Evolutionary conservation across 92 coral and sea anemone species (phyloP).

Genomic region (Umimayanthus chanpuru): DNA sequence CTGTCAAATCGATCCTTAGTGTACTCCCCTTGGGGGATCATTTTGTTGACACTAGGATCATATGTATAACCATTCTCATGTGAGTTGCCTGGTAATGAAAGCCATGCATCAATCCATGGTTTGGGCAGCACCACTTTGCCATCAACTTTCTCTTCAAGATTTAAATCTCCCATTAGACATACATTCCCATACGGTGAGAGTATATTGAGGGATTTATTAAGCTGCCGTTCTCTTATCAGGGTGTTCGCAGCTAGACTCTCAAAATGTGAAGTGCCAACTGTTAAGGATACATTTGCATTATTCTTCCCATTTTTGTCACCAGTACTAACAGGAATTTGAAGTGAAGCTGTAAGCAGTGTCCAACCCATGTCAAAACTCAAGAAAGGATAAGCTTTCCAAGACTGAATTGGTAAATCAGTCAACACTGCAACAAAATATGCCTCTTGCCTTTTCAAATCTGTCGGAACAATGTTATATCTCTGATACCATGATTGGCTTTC

Average conservation of each 20-base stretch:
- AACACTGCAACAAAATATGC: conserved; percentile 66
- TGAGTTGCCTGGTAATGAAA: conserved; percentile 51
- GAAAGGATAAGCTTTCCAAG: conserved; percentile 64
- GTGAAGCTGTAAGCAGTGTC: conserved; percentile 59
- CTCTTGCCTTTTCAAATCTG: conserved; percentile 15
- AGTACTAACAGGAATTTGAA: conserved; percentile 20
- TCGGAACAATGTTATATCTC: conserved; percentile 17
- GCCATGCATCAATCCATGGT: conserved; percentile 74
- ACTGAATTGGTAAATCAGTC: conserved; percentile 46
- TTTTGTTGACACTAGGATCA: conserved; percentile 53
- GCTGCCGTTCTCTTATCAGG: conserved; percentile 58
- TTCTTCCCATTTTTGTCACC: not conserved
- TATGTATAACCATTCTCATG: conserved; percentile 70
- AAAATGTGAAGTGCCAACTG: conserved; percentile 72
- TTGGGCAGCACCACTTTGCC: conserved; percentile 66
- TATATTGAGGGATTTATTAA: conserved; percentile 49
- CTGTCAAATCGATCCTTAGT: conserved; percentile 68
- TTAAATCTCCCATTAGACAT: conserved; percentile 82
- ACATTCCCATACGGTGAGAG: conserved; percentile 50
- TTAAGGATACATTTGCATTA: conserved; percentile 18
- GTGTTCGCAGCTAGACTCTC: conserved; percentile 57
- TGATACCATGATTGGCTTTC: conserved; percentile 31
- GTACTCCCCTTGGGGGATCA: conserved; percentile 43
- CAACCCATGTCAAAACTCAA: conserved; percentile 56
- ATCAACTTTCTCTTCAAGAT: conserved; percentile 62